A percentile compares a stretch with the other conserved stretches of the same genome.
Conservation (phyloP, 1,140 invertebrate genomes). For the Aphelenchoides fujianensis region DNA sequence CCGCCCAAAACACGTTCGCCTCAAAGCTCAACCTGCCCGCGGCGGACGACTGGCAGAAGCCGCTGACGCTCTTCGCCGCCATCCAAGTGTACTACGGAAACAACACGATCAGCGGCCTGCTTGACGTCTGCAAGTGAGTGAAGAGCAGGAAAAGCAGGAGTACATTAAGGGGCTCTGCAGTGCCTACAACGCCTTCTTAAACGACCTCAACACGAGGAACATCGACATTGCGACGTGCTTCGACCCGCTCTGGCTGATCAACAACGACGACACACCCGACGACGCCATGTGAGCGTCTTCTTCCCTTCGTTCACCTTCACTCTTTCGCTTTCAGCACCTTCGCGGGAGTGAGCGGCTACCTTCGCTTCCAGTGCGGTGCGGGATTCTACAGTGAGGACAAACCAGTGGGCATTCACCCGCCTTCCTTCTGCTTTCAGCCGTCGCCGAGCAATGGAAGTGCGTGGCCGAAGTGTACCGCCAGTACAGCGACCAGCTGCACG, state of each 20-base stretch:
- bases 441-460: background rate
- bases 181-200: background rate
- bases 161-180: no score
- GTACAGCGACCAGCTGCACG: background rate
- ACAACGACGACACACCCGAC: slow-evolving; percentile 3
- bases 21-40: background rate
- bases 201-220: slow-evolving; percentile 5
- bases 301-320: no score
- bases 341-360: background rate
- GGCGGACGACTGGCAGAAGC: slow-evolving; percentile 5
- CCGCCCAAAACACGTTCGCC: background rate
- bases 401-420: background rate
- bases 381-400: slow-evolving; percentile 15
- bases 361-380: slow-evolving; percentile 18
- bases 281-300: no score
- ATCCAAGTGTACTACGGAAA: slow-evolving; percentile 4
- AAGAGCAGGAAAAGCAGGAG: no score
- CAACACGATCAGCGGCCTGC: background rate
- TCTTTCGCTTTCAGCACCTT: no score
- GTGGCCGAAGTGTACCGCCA: background rate
- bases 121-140: slow-evolving; percentile 21
- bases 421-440: slow-evolving; percentile 13
- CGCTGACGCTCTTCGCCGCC: slow-evolving; percentile 1
- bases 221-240: slow-evolving; percentile 12
- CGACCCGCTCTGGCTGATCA: slow-evolving; percentile 1